A percentile compares a stretch with the other conserved stretches of the same genome.
These are phyloP conservation scores for Ptychoptera contaminata DNA, from an alignment of 2,888 invertebrate genomes.

Conservation along the genomic window DNA sequence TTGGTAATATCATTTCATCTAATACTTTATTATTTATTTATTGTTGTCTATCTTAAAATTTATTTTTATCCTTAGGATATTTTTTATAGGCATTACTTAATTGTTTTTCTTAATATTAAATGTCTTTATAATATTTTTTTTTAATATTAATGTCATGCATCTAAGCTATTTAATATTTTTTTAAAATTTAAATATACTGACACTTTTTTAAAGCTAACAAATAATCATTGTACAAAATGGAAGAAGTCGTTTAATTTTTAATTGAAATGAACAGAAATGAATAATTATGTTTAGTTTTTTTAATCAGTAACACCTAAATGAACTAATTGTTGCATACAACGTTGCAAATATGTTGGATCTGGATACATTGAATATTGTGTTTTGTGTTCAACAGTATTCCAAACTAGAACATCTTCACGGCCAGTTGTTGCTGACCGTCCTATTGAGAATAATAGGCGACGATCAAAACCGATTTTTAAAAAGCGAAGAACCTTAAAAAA, in stretches of 20 bases:
- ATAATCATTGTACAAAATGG: too few species aligned
- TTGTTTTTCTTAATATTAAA: too few species aligned
- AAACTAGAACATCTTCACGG: conserved; percentile 77
- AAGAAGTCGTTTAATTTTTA: not conserved
- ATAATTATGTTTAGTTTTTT: conserved; percentile 5
- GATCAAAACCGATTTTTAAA: conserved; percentile 68
- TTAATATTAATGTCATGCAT: too few species aligned
- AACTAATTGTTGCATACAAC: conserved; percentile 31
- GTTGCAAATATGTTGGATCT: conserved; percentile 58
- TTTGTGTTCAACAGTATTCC: conserved; percentile 83
- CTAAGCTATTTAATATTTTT: too few species aligned
- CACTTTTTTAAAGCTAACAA: conserved; percentile 5
- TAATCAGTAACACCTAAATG: conserved; percentile 33
- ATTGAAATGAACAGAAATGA: not conserved
- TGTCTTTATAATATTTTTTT: too few species aligned
- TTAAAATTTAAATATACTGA: conserved; percentile 1
- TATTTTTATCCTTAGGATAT: too few species aligned
- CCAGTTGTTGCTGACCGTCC: conserved; percentile 81
- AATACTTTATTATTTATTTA: too few species aligned
- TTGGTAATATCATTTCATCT: too few species aligned
- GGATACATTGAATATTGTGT: conserved; percentile 65
- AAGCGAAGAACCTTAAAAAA: conserved; percentile 44
- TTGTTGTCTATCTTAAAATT: too few species aligned
- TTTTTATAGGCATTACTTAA: too few species aligned
- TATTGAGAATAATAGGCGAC: conserved; percentile 70